A percentile compares a stretch with the other conserved stretches of the same genome.
Evolutionary conservation across 2,888 invertebrate genomes (phyloP).

Genomic region (Gryllus longicercus): DNA sequence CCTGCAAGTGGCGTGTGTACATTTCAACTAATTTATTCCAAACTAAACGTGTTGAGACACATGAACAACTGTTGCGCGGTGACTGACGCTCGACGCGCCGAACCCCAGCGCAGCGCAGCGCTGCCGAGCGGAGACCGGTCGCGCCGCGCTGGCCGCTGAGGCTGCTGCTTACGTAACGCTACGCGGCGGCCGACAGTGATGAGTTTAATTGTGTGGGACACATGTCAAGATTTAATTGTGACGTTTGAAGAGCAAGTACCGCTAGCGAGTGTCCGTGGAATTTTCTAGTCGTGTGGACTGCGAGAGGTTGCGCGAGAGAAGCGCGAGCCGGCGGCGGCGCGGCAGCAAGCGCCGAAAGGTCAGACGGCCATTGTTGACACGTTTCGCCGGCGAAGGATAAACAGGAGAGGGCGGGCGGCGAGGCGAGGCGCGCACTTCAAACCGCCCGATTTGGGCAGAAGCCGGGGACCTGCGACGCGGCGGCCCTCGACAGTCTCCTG

Average conservation of each 20-base stretch:
- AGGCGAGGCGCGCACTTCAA: no score
- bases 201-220: conserved; percentile 17
- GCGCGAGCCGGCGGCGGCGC: background rate
- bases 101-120: no score
- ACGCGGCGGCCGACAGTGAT: conserved; percentile 4
- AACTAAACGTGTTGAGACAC: background rate
- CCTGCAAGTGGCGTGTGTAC: background rate
- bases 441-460: no score
- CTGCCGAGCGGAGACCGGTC: background rate
- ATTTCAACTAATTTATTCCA: conserved; percentile 11
- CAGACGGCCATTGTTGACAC: background rate
- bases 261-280: conserved; percentile 2
- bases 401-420: no score
- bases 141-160: background rate
- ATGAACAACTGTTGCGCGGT: no score
- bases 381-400: no score
- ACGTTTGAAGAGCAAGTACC: conserved; percentile 17
- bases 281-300: conserved; percentile 17
- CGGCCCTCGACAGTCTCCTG: no score
- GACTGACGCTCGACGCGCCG: no score
- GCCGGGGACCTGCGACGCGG: no score
- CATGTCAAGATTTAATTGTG: conserved; percentile 17
- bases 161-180: background rate
- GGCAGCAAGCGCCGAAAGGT: background rate
- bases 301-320: background rate